phyloP scores from a whole-genome alignment of 2,797 vertebrate species.

The Lycodopsis pacificus region DNA sequence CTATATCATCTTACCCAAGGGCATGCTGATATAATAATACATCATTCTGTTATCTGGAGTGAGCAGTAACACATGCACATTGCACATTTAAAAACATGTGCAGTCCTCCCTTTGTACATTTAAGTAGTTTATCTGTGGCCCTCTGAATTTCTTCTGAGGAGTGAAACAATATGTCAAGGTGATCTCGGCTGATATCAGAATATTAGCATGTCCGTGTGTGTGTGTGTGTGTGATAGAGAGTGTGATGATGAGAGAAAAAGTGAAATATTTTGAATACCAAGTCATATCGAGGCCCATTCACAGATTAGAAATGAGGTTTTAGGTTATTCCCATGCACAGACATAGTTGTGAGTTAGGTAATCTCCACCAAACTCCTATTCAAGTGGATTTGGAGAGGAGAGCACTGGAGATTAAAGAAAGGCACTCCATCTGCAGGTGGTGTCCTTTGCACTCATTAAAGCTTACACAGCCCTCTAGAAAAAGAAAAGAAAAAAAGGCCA shows the following conservation, averaged over 20 bases:
- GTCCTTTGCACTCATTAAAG: slow-evolving; percentile 58
- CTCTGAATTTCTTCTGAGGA: slow-evolving; percentile 35
- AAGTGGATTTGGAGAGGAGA: slow-evolving; percentile 54
- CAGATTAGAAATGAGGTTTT: slow-evolving; percentile 39
- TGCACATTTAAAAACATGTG: slow-evolving; percentile 51
- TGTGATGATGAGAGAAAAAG: slow-evolving; percentile 14
- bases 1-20: slow-evolving; percentile 69
- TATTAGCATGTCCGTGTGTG: background rate
- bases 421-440: slow-evolving; percentile 43
- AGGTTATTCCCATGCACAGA: slow-evolving; percentile 35
- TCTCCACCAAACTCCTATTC: slow-evolving; percentile 52
- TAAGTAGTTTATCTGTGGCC: slow-evolving; percentile 55
- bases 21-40: slow-evolving; percentile 66
- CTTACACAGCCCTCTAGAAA: slow-evolving; percentile 4
- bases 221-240: background rate
- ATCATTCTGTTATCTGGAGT: slow-evolving; percentile 69
- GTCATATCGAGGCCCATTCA: slow-evolving; percentile 36
- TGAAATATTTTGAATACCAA: slow-evolving; percentile 34
- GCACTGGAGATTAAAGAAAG: slow-evolving; percentile 38
- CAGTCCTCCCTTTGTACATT: slow-evolving; percentile 32
- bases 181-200: slow-evolving; percentile 46
- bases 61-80: slow-evolving; percentile 51
- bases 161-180: slow-evolving; percentile 59
- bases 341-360: slow-evolving; percentile 30
- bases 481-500: background rate